Evolutionary conservation across 1,140 invertebrate genomes (phyloP).

Genomic region (Drosophila sp.): DNA sequence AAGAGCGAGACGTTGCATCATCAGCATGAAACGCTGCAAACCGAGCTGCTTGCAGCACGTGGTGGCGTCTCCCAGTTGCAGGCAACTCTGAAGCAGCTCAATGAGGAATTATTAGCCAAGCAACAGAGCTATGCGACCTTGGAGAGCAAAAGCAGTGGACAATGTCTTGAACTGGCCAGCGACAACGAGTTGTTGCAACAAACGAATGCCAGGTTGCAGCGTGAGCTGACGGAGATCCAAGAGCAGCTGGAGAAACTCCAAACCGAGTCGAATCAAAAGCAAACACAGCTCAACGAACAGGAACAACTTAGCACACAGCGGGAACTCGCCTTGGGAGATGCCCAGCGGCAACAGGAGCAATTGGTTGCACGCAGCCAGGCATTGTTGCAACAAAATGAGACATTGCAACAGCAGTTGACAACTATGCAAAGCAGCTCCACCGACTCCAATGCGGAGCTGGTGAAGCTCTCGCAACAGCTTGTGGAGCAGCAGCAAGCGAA

Average conservation of each 20-base stretch:
- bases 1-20: constrained; percentile 54
- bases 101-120: constrained; percentile 50
- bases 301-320: constrained; percentile 59
- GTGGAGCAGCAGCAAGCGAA: constrained; percentile 59
- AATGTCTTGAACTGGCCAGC: constrained; percentile 42
- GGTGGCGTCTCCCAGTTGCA: constrained; percentile 35
- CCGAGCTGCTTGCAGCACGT: constrained; percentile 41
- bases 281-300: constrained; percentile 56
- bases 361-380: constrained; percentile 58
- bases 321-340: constrained; percentile 58
- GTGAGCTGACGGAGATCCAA: constrained; percentile 84
- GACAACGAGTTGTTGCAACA: constrained; percentile 59
- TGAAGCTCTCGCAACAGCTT: constrained; percentile 57
- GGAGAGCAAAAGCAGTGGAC: constrained; percentile 27
- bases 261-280: constrained; percentile 75
- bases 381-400: constrained; percentile 54
- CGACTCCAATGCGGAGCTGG: constrained; percentile 61
- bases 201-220: constrained; percentile 66
- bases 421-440: constrained; percentile 52
- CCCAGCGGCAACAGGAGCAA: constrained; percentile 56
- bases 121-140: constrained; percentile 54
- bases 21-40: constrained; percentile 54
- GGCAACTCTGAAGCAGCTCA: constrained; percentile 37
- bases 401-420: constrained; percentile 58
- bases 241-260: constrained; percentile 68